Evolutionary conservation across 2,113 vertebrate genomes (phyloP).

Genomic region (Alligator mississippiensis): DNA sequence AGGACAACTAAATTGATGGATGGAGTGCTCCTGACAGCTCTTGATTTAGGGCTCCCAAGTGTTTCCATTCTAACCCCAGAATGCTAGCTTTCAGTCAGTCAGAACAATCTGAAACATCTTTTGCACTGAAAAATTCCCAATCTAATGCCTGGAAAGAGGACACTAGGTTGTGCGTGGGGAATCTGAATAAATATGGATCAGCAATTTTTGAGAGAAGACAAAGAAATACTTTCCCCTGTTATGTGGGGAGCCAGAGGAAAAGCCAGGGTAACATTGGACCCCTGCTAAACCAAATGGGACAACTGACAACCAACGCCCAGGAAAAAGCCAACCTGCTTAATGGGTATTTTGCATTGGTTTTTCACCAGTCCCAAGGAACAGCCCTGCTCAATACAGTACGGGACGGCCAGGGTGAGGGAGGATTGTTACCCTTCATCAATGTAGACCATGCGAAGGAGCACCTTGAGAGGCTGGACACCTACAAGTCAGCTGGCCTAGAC

Average conservation of each 20-base stretch:
- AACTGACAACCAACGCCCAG: no score
- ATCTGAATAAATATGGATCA: neutral
- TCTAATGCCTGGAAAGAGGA: neutral
- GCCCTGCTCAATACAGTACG: no score
- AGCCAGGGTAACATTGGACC: no score
- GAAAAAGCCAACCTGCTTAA: no score
- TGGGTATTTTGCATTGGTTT: no score
- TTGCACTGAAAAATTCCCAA: neutral
- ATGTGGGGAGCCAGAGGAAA: neutral
- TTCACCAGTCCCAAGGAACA: no score
- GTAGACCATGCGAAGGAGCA: no score
- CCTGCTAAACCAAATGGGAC: no score
- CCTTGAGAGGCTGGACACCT: no score
- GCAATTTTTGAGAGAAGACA: neutral
- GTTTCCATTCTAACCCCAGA: constrained; percentile 27
- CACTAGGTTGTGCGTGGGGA: neutral
- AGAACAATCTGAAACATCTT: constrained; percentile 11
- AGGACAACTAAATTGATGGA: constrained; percentile 4
- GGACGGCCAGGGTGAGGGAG: no score
- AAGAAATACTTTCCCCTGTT: neutral
- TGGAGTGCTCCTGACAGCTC: neutral
- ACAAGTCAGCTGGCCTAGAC: no score
- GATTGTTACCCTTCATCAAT: no score
- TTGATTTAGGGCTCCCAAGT: constrained; percentile 39
- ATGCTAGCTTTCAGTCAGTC: neutral